A percentile compares a stretch with the other conserved stretches of the same genome.
Conservation (phyloP, 2,113 vertebrate genomes). For the Chionodraco myersi region DNA sequence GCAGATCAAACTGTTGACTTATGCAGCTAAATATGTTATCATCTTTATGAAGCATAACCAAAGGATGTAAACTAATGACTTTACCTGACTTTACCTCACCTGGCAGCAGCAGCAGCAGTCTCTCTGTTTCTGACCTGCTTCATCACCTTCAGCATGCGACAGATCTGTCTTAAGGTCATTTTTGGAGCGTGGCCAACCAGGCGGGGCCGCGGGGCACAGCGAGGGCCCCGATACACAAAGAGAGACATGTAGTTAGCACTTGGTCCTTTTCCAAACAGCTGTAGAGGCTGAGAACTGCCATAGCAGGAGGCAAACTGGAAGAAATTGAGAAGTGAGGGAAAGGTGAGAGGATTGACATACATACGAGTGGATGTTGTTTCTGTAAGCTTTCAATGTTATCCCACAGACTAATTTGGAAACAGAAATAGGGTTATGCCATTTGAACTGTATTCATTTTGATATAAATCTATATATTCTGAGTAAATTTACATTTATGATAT, state of each 20-base stretch:
- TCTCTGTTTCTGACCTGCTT: slow-evolving; percentile 78
- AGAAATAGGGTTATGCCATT: not conserved
- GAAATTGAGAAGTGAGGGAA: not conserved
- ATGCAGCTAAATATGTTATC: not conserved
- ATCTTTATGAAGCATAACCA: not conserved
- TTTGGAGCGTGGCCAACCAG: slow-evolving; percentile 72
- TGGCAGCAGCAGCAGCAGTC: slow-evolving; percentile 50
- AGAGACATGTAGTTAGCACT: slow-evolving; percentile 73
- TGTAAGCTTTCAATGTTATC: not conserved
- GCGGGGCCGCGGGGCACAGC: slow-evolving; percentile 67
- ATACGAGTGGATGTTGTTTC: not conserved
- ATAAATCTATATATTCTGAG: not conserved
- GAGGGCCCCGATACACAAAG: slow-evolving; percentile 72
- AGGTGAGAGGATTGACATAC: not conserved
- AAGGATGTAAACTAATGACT: not conserved
- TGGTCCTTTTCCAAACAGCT: slow-evolving; percentile 67
- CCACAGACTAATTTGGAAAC: not conserved
- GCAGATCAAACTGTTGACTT: not conserved
- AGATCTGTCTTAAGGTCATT: slow-evolving; percentile 85
- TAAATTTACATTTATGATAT: not conserved
- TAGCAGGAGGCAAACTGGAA: slow-evolving; percentile 84
- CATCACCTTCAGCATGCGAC: slow-evolving; percentile 79
- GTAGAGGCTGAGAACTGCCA: slow-evolving; percentile 58
- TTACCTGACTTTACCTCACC: slow-evolving; percentile 56
- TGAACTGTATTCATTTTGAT: not conserved